phyloP scores from a whole-genome alignment of 2,797 vertebrate species.

The Argyrosomus regius region DNA sequence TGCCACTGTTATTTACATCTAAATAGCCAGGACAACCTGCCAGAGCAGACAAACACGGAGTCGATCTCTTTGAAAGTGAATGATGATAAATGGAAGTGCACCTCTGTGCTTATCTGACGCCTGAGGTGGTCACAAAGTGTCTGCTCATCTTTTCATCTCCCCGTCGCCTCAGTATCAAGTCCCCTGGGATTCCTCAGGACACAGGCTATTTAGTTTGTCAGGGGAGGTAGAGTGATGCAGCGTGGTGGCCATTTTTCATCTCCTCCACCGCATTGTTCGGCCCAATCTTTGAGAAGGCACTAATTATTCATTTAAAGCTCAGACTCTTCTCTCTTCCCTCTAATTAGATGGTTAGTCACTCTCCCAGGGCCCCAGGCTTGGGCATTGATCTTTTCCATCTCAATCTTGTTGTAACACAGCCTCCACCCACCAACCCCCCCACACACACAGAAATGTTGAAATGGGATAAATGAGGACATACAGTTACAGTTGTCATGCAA shows the following conservation, averaged over 20 bases:
- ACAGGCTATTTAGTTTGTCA: slow-evolving; percentile 45
- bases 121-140: slow-evolving; percentile 51
- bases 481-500: slow-evolving; percentile 44
- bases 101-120: slow-evolving; percentile 36
- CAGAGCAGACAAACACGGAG: slow-evolving; percentile 14
- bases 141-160: slow-evolving; percentile 61
- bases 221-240: slow-evolving; percentile 37
- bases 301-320: slow-evolving; percentile 84
- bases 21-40: slow-evolving; percentile 15
- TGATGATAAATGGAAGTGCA: slow-evolving; percentile 57
- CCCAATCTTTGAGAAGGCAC: slow-evolving; percentile 61
- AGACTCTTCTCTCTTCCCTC: slow-evolving; percentile 70
- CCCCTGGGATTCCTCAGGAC: slow-evolving; percentile 49
- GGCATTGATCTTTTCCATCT: slow-evolving; percentile 80
- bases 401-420: slow-evolving; percentile 72
- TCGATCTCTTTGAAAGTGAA: slow-evolving; percentile 43
- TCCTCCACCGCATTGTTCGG: slow-evolving; percentile 59
- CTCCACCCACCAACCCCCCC: slow-evolving; percentile 21
- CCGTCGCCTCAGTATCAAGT: slow-evolving; percentile 22
- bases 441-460: slow-evolving; percentile 11
- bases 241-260: slow-evolving; percentile 66
- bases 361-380: slow-evolving; percentile 65
- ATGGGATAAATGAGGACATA: slow-evolving; percentile 25
- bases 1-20: background rate
- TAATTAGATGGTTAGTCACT: slow-evolving; percentile 85